Evolutionary conservation across 1,140 invertebrate species (phyloP), one percentile per base, ranked within the genome.

Genomic region (Papilio polyxenes): DNA sequence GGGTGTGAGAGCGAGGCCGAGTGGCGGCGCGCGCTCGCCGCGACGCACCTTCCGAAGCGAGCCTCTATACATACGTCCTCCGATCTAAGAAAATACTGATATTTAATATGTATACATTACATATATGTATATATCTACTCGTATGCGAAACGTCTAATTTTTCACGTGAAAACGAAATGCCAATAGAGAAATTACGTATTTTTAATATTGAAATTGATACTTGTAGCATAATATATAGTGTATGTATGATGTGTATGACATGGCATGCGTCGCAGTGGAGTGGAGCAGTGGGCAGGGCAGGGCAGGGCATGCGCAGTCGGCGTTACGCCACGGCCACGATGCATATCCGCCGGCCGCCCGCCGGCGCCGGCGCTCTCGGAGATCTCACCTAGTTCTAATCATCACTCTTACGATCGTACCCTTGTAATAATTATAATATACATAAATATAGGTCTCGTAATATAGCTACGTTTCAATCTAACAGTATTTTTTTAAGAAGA

Each of bases 401-500:
- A 91, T 91, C 92, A 90, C 89, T 91, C 88, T 89, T 92, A 93
- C 91, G 88, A 92, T 92, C 92, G 89, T 93, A 92, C 89, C 90
- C 91, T 92, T 91, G 87, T 89, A 89, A 92, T 91, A 89, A 91
- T 91, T 89, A 92, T 88, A 88, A 90, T 93, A 93, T 92, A 93
- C 91, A 92, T 93, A 93, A 90, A 90, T 88, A 92, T 94, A 94
- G 93, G 89, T 89, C 91, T 93, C 56, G 56, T 59, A 59, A 59
- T 59, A 59, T 59, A 93, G 92, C 92, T 93, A 93, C 90, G 91
- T 94, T 94, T 94, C 93, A 92, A 94, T 93, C 93, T 94, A 94
- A 94, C 93, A 93, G 93, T 94, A 94, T 94, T 94, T 94, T 94
- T 94, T 94, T 94, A 94, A 94, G 90, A 93, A 94, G 93, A 94